Evolutionary conservation across 2,113 vertebrate species (phyloP), one percentile per base, ranked within the genome.

Genomic region (Scartelaos histophorus): DNA sequence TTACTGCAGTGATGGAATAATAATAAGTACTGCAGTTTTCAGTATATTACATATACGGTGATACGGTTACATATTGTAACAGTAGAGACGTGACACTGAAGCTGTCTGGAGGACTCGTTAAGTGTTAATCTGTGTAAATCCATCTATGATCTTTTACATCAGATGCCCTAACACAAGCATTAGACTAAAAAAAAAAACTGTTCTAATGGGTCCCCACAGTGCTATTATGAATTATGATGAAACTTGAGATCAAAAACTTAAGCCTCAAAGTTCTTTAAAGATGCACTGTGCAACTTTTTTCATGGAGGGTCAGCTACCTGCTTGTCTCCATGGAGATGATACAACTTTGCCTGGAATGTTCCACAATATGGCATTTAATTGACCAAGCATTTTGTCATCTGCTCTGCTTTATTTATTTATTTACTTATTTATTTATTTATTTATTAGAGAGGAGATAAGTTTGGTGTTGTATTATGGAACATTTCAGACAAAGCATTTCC

Each of bases 31-130:
- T 77, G 71, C 75, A 65, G 81, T 74, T 62, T 62, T 49, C 81
- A 78, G 68, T 78, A 65, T 61, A 73, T 72, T 70, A 64, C n/a
- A n/a, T n/a, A n/a, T n/a, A n/a, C n/a, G n/a, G n/a, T n/a, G 70
- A 25, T 72, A 25, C 70, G 51, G 76, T 86, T 82, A 73, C 74
- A 75, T 80, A 82, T 69, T 80, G 74, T 86, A 75, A 77, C 69
- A 47, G 49, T 43, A 67, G 60, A 69, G 68, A 10, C 73, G 19
- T 70, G 29, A 71, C 54, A 57, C 61, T 62, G 71, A 64, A 67
- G 56, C 35, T 13, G 51, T 70, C 64, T 51, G 61, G 73, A 64
- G 66, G 38, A 78, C 38, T 75, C 45, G 65, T 29, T 54, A 35
- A 73, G 58, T 7, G 17, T 73, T 71, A 22, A 56, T 76, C 46